phyloP scores from a whole-genome alignment of 2,888 invertebrate species.

The Acrobasis repandana region DNA sequence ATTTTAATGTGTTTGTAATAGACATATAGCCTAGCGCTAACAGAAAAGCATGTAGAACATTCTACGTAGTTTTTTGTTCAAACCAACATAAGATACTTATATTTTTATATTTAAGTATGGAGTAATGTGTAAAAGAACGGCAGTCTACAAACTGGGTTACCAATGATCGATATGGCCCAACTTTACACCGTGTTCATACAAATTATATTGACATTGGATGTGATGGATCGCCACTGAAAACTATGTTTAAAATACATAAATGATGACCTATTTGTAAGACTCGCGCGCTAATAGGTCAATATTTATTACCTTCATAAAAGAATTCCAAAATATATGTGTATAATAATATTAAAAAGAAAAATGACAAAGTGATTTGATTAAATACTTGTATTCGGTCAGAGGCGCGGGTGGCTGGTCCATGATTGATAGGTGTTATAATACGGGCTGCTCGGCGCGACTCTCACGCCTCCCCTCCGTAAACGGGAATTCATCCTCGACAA shows the following conservation, averaged over 20 bases:
- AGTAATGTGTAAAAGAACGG: not conserved
- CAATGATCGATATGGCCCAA: conserved; percentile 68
- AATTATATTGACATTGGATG: conserved; percentile 59
- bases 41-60: too few species aligned
- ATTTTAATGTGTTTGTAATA: too few species aligned
- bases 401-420: conserved; percentile 37
- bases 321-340: not conserved
- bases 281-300: conserved; percentile 9
- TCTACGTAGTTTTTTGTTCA: too few species aligned
- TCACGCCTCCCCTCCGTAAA: conserved; percentile 39
- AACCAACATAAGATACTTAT: too few species aligned
- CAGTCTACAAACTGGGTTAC: conserved; percentile 61
- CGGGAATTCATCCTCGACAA: conserved; percentile 66
- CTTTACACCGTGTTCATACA: conserved; percentile 50
- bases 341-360: conserved; percentile 36
- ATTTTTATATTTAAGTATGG: too few species aligned
- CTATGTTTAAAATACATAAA: conserved; percentile 57
- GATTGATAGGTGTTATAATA: conserved; percentile 53
- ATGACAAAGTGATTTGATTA: conserved; percentile 50
- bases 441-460: conserved; percentile 28
- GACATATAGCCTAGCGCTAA: too few species aligned
- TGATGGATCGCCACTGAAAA: conserved; percentile 68
- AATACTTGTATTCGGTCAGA: conserved; percentile 43
- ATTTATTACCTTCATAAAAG: conserved; percentile 19
- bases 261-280: conserved; percentile 39